Evolutionary conservation across 30 jellyfish, hydroid and myxozoan species (phyloP).

Genomic region (Phacellophora camtschatica): DNA sequence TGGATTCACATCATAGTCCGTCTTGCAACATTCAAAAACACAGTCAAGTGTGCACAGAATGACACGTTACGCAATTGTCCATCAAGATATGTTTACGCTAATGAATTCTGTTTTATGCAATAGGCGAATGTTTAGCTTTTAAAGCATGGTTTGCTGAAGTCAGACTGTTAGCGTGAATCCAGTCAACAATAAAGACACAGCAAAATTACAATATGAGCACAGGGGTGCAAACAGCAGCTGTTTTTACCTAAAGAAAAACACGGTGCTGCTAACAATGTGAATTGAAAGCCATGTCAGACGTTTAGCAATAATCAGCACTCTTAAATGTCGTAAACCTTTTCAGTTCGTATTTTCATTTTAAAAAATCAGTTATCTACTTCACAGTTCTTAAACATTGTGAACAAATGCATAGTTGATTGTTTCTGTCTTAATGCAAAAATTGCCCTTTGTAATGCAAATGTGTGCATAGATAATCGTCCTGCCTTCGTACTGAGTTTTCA

Average conservation of each 20-base stretch:
- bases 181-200: background rate
- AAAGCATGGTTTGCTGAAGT: background rate
- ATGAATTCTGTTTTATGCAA: background rate
- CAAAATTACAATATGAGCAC: background rate
- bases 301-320: conserved; percentile 3
- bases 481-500: conserved; percentile 30
- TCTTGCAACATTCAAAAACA: background rate
- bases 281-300: conserved; percentile 19
- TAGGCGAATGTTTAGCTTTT: conserved; percentile 1
- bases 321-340: conserved; percentile 5
- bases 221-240: background rate
- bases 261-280: background rate
- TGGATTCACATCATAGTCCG: too few relatives aligned
- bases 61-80: background rate
- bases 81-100: background rate
- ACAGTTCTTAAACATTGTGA: conserved; percentile 29
- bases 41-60: background rate
- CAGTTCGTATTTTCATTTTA: background rate
- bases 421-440: background rate
- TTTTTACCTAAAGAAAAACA: background rate
- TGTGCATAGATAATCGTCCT: conserved; percentile 6
- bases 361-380: conserved; percentile 28
- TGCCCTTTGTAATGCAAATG: conserved; percentile 4
- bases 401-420: conserved; percentile 25
- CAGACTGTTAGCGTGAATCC: conserved; percentile 15